Base-by-base conservation (phyloP, 2,113 vertebrate species). In the Acrocephalus arundinaceus region DNA sequence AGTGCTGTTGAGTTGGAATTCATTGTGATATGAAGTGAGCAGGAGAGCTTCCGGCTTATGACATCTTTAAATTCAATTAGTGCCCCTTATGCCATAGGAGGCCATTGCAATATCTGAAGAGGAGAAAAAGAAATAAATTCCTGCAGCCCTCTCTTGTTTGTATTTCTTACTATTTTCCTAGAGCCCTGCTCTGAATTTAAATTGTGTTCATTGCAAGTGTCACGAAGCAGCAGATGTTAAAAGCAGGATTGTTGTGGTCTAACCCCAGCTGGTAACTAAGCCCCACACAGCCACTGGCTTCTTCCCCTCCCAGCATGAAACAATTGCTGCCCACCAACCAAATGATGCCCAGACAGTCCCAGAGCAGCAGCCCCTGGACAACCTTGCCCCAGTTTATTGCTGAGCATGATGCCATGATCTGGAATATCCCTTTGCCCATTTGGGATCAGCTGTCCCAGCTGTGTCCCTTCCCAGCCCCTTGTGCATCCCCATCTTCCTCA, bases 51-150 rank as follows among this genome's bases (percentile, higher is more conserved):
- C 92, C 33, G 13, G 6, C 79, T 96, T 96, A 88, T 92, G 95
- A 66, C 45, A 82, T 72, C 83, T 95, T 97, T 96, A 97, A 96
- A 96, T 97, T 97, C 95, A 97, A 59, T 98, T 95, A 97, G 80
- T 96, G 91, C 58, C 91, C 95, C 73, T 76, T 70, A 20, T 94
- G 75, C 51, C 35, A 63, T 51, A 48, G 96, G 94, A 97, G 84
- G 89, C 89, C 73, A 70, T 49, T 41, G 43, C 20, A 67, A 62
- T 83, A 80, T 83, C 73, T 78, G 85, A 96, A 96, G 66, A 90
- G 74, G 52, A 79, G 59, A 57, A 84, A 67, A 91, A 58, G n/a
- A 93, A 91, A 57, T 13, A 45, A 59, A 78, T 71, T 89, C 81
- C 72, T 76, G 22, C 57, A 92, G 51, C 39, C 68, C 31, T 92